Base-by-base conservation (phyloP, 2,113 vertebrate species). In the Apeltes quadracus region DNA sequence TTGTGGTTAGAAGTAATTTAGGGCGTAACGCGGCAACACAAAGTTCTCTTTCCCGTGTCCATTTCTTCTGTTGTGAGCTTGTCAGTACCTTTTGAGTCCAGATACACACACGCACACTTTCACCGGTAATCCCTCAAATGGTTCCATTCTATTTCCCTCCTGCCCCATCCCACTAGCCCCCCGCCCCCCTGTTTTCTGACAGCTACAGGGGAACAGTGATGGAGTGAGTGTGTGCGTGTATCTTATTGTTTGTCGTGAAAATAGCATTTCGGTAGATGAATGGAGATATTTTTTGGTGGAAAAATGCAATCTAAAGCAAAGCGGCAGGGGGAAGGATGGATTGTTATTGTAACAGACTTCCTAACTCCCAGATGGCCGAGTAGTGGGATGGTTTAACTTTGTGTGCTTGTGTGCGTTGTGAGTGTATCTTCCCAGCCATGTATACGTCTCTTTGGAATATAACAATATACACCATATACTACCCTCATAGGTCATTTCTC, bases 171-270 rank as follows among this genome's bases (percentile, higher is more conserved):
- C 75, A 38, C 62, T 62, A 43, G 11, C 18, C 18, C 32, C 39
- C 34, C 22, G 7, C 22, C 34, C 51, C 46, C 1, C 32, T 56
- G 4, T 67, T 66, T 61, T 55, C 74, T 84, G 79, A 73, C 90
- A 90, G 84, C 87, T 75, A 77, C 81, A 82, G 75, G 63, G n/a
- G 58, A 79, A 79, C 76, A 34, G 80, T 88, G 89, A 91, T 79
- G 76, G 87, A 90, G 87, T 78, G 84, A 79, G 80, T 78, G 79
- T 86, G 79, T 86, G 77, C 86, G 84, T 84, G 84, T 84, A 83
- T 86, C 81, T 82, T 74, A 87, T 88, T 90, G 89, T 91, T 90
- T 91, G 90, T 88, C 89, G 87, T 86, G 82, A 83, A 92, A 91
- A 92, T 88, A 70, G 86, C 86, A 91, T 91, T 91, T 88, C 72